phyloP scores from a whole-genome alignment of 2,888 invertebrate genomes.

The Orchesellides sinensis region DNA sequence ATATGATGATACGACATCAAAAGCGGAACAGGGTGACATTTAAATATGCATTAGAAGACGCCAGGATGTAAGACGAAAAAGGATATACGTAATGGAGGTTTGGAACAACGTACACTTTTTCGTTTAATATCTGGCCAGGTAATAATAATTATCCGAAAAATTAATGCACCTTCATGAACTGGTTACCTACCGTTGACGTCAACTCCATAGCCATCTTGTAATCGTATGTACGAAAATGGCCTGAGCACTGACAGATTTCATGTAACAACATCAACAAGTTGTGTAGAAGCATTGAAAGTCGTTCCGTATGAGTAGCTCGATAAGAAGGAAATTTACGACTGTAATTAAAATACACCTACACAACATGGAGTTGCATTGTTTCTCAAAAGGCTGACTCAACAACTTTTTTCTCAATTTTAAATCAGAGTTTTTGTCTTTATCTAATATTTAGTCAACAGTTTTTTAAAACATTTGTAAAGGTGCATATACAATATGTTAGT shows the following conservation, averaged over 20 bases:
- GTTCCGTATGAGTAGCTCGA: neutral
- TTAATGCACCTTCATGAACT: constrained; percentile 42
- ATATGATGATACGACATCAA: no score
- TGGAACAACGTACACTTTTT: neutral
- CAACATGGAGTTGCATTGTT: neutral
- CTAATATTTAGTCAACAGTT: no score
- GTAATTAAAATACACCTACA: constrained; percentile 30
- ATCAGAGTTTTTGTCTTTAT: neutral
- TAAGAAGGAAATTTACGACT: constrained; percentile 15
- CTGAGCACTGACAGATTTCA: neutral
- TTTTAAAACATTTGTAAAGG: neutral
- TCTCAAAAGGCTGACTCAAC: neutral
- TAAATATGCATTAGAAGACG: no score
- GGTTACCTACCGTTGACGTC: constrained; percentile 19
- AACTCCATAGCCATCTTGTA: neutral
- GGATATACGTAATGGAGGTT: neutral
- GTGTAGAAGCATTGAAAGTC: neutral
- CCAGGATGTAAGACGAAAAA: no score
- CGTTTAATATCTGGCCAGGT: neutral
- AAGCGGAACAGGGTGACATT: no score
- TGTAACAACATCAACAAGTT: no score
- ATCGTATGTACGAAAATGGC: neutral
- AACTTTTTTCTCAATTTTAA: neutral
- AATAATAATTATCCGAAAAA: neutral
- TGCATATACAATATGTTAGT: neutral